Evolutionary conservation across 2,888 invertebrate genomes (phyloP).

Genomic region (Patella depressa): DNA sequence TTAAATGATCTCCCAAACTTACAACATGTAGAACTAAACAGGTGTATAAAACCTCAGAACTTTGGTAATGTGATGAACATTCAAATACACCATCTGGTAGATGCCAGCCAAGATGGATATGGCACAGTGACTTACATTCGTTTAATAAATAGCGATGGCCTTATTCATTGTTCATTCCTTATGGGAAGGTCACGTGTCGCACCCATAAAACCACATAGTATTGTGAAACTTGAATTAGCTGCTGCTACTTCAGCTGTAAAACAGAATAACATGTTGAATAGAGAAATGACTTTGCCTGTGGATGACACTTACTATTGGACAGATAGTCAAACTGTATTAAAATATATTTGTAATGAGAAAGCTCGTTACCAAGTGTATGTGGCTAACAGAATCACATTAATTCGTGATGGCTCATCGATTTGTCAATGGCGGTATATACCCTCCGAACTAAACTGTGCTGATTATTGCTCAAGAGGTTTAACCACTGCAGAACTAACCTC

Average conservation of each 20-base stretch:
- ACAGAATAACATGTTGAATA: neutral
- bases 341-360: neutral
- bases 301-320: neutral
- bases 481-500: neutral
- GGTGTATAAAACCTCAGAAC: neutral
- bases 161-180: neutral
- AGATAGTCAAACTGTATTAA: neutral
- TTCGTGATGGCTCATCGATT: neutral
- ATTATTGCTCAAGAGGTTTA: neutral
- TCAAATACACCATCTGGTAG: neutral
- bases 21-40: neutral
- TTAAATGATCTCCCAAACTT: neutral
- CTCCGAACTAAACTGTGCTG: neutral
- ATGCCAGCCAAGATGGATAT: neutral
- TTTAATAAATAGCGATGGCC: neutral
- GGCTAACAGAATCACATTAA: neutral
- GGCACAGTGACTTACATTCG: neutral
- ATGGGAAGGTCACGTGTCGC: neutral
- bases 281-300: neutral
- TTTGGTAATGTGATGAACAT: neutral
- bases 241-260: neutral
- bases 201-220: neutral
- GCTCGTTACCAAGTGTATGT: neutral
- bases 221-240: neutral
- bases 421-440: neutral